Base-by-base conservation (phyloP, 2,113 vertebrate species). In the Gallinago undulata region DNA sequence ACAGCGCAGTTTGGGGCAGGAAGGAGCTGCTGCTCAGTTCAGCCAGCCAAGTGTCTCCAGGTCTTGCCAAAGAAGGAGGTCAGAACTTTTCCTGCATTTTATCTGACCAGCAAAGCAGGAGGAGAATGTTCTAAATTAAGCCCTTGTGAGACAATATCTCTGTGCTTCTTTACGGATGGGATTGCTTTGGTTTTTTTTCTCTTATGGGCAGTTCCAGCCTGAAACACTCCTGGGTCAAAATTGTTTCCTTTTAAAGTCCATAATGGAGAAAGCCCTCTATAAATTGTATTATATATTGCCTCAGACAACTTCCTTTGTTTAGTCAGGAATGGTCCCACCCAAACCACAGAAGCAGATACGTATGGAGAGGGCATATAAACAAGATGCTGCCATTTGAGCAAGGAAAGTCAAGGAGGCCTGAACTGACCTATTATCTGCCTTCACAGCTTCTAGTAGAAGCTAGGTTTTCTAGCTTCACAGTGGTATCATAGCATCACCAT, bases 21-120 rank as follows among this genome's bases (percentile, higher is more conserved):
- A 69, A 41, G 75, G 76, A 85, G 69, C 56, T 89, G 30, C 66
- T 72, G 87, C 82, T 93, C 66, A 37, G 4, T 66, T 73, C 45
- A 87, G 62, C 39, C 93, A 62, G 72, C 64, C 86, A 94, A 83
- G 67, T 21, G 24, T 72, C 80, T 79, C 43, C 66, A 68, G 30
- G 57, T 50, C 74, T 76, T 92, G 82, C 90, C 89, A 94, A 95
- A 89, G 84, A 74, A 19, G 43, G 31, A 62, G 66, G 69, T 94
- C 84, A 84, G 77, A 76, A 53, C 13, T 56, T 39, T 45, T 53
- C 27, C 25, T 84, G 31, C 19, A 7, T 60, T 59, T 33, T 37
- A 59, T 87, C 25, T 35, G 13, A 24, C 41, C 63, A 91, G 53
- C 25, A 72, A 70, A 81, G 57, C 43, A 66, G 33, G 64, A 83